These are phyloP conservation scores for silkworm (Bombyx mori) DNA, from an alignment of 1,140 invertebrate species.

Conservation along the genomic window ASM3026992v2 NC_085117.1:9657501-9658000, in stretches of 20 bases:
- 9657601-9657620: conserved; percentile 49
- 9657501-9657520: too few species aligned
- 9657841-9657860: conserved; percentile 31
- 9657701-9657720: conserved; percentile 25
- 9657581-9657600: conserved; percentile 47
- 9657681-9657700: conserved; percentile 39
- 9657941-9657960: conserved; percentile 53
- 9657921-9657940: conserved; percentile 53
- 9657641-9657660: conserved; percentile 59
- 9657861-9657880: conserved; percentile 40
- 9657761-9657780: conserved; percentile 54
- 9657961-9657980: conserved; percentile 63
- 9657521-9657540: too few species aligned
- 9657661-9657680: conserved; percentile 49
- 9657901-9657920: conserved; percentile 53
- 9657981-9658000: conserved; percentile 65
- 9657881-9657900: conserved; percentile 30
- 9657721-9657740: conserved; percentile 37
- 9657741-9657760: conserved; percentile 44
- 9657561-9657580: conserved; percentile 56
- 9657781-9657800: conserved; percentile 52
- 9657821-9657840: conserved; percentile 46
- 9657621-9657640: conserved; percentile 58
- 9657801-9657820: conserved; percentile 42
- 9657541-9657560: conserved; percentile 27